Base-by-base conservation (phyloP, 2,113 vertebrate species). In the Lanius ludovicianus region DNA sequence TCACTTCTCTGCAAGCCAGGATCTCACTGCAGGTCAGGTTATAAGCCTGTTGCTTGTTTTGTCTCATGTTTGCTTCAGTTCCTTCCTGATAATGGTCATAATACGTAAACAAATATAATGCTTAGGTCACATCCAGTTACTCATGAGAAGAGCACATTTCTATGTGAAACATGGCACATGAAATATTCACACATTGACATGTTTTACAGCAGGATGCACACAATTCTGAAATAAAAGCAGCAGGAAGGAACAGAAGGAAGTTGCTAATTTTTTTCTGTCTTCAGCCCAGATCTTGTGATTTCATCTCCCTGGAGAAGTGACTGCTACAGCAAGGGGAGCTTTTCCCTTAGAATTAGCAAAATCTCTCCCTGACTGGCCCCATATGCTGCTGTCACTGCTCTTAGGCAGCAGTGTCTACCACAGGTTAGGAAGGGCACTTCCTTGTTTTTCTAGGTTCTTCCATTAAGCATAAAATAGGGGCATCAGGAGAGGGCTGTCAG, bases 241-340 rank as follows among this genome's bases (percentile, higher is more conserved):
- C 93, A 95, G 93, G 96, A 97, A 96, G 95, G 90, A 95, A 96
- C 68, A 60, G 47, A 68, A 35, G 95, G 88, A 96, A 95, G 56
- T 60, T 49, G 60, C 64, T 87, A 59, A 62, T 74, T 94, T 92
- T 84, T 95, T 77, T 88, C 75, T 77, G 75, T 60, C 75, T 70
- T 88, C 74, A 74, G 60, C n/a, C 39, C 84, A 90, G 68, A 93
- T 57, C 20, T 53, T 73, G 42, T 89, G 77, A 88, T 55, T 94
- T 93, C 70, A 86, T 89, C 60, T 95, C 78, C 82, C 85, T 67
- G 28, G 90, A 93, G 75, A 86, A 69, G 59, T n/a, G 55, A 69
- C 39, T 64, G n/a, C 50, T 73, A 78, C 16, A 67, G 55, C 5
- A 60, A 67, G 85, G 79, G 41, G 31, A 57, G 37, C 35, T 57